Conservation (phyloP, 1,140 invertebrate species). For the Andrena cerasifolii region DNA sequence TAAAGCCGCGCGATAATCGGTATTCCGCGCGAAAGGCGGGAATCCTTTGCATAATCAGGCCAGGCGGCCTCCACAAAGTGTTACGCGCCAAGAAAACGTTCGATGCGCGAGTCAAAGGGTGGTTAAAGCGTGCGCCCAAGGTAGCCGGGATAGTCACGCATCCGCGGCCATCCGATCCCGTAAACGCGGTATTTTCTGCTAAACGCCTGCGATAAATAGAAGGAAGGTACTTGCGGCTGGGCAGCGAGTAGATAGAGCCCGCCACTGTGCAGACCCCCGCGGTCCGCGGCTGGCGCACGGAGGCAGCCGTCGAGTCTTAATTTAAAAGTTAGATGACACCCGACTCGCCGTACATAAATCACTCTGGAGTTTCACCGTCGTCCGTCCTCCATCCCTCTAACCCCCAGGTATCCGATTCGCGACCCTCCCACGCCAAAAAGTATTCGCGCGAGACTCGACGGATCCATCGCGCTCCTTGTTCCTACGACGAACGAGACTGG, state of each 20-base stretch:
- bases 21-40: slow-evolving; percentile 16
- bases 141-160: slow-evolving; percentile 34
- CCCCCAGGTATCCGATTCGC: slow-evolving; percentile 38
- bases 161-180: slow-evolving; percentile 37
- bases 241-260: not conserved
- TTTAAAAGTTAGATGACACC: slow-evolving; percentile 75
- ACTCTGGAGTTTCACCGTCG: slow-evolving; percentile 49
- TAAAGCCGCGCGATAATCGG: slow-evolving; percentile 22
- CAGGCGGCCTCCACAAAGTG: slow-evolving; percentile 16
- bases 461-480: too few relatives aligned
- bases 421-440: slow-evolving; percentile 33
- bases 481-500: slow-evolving; percentile 27
- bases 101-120: slow-evolving; percentile 29
- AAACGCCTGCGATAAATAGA: slow-evolving; percentile 38
- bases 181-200: slow-evolving; percentile 47
- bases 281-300: not conserved
- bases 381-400: slow-evolving; percentile 5
- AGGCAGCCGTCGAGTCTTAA: slow-evolving; percentile 60
- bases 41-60: slow-evolving; percentile 27
- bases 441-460: slow-evolving; percentile 18
- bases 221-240: not conserved
- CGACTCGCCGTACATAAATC: slow-evolving; percentile 68
- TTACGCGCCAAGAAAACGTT: slow-evolving; percentile 14
- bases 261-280: not conserved
- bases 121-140: slow-evolving; percentile 28